Evolutionary conservation across 2,797 vertebrate species (phyloP).

Genomic region (Australoheros facetus): DNA sequence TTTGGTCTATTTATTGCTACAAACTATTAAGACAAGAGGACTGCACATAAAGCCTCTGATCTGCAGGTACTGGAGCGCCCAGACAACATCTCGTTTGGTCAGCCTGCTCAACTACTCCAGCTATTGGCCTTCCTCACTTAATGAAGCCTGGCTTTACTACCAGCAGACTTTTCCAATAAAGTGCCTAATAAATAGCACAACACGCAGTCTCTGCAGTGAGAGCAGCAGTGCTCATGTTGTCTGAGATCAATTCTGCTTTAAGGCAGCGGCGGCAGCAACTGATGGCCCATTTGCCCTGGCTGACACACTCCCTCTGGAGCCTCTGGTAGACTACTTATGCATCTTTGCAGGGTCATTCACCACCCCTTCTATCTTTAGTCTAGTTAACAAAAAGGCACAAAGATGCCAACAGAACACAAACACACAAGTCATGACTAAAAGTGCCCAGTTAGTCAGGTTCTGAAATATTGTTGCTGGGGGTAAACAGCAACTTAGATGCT

Average conservation of each 20-base stretch:
- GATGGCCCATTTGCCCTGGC: slow-evolving; percentile 50
- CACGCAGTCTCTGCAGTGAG: slow-evolving; percentile 45
- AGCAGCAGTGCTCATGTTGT: slow-evolving; percentile 36
- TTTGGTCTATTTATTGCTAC: slow-evolving; percentile 5
- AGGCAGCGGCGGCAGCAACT: slow-evolving; percentile 25
- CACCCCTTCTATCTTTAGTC: slow-evolving; percentile 34
- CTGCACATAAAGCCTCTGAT: neutral
- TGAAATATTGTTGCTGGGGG: neutral
- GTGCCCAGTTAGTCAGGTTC: slow-evolving; percentile 5
- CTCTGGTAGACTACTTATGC: slow-evolving; percentile 17
- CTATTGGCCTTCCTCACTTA: slow-evolving; percentile 47
- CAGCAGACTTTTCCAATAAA: slow-evolving; percentile 61
- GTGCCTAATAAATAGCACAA: slow-evolving; percentile 58
- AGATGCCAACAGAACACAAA: slow-evolving; percentile 16
- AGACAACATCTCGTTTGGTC: slow-evolving; percentile 42
- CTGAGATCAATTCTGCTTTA: slow-evolving; percentile 57
- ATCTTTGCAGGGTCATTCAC: slow-evolving; percentile 39
- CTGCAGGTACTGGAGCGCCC: slow-evolving; percentile 15
- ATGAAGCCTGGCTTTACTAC: slow-evolving; percentile 58
- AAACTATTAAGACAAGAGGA: neutral
- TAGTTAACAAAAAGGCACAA: slow-evolving; percentile 27
- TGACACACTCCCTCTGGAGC: slow-evolving; percentile 53
- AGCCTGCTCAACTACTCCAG: slow-evolving; percentile 19
- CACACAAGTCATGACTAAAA: slow-evolving; percentile 19
- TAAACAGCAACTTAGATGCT: slow-evolving; percentile 5